phyloP scores from a whole-genome alignment of 2,113 vertebrate species.

The Eurystomus gularis region DNA sequence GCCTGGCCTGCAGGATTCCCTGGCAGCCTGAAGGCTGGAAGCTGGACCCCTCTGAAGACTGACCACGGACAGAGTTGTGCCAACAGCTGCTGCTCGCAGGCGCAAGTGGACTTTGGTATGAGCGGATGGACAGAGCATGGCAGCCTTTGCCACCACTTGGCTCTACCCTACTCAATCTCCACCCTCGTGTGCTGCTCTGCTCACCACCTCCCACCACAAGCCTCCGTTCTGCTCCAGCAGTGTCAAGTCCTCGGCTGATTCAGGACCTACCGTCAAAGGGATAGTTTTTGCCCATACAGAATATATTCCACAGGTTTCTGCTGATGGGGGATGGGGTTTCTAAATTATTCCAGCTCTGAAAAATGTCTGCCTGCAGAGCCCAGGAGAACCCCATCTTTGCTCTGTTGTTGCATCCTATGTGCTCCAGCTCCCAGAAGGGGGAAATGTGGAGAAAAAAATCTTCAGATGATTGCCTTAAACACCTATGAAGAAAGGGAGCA shows the following conservation, averaged over 20 bases:
- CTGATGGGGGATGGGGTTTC: neutral
- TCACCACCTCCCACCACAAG: neutral
- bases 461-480: neutral
- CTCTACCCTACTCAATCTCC: neutral
- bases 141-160: accelerated
- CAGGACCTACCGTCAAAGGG: neutral
- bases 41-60: neutral
- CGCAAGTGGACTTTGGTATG: neutral
- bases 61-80: accelerated
- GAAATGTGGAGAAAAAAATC: neutral
- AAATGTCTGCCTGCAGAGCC: neutral
- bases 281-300: neutral
- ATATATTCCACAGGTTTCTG: neutral
- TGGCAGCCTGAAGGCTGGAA: neutral
- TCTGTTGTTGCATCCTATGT: neutral
- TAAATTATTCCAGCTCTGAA: neutral
- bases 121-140: neutral
- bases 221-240: neutral
- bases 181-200: neutral
- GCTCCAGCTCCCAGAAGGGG: neutral
- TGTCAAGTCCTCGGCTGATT: accelerated
- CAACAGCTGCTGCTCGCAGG: neutral
- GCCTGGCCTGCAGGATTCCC: neutral
- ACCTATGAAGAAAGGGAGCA: neutral
- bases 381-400: neutral